Conservation (phyloP, 2,888 invertebrate genomes). For the Hypercompe scribonia region DNA sequence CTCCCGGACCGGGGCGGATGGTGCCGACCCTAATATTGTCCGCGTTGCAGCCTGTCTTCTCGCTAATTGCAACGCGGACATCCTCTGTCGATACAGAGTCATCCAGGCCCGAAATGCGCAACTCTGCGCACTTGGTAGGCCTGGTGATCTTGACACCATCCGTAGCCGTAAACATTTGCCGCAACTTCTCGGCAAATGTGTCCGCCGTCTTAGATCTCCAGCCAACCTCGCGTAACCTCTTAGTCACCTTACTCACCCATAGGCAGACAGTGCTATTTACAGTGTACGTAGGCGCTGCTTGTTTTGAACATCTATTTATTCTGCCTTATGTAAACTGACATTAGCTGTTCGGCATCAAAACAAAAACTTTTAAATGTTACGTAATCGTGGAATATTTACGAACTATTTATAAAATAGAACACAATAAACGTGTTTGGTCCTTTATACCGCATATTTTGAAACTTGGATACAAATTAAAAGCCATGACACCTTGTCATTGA, state of each 20-base stretch:
- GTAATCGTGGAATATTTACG: not conserved
- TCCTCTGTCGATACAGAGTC: too few species aligned
- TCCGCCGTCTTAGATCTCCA: too few species aligned
- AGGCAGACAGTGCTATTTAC: constrained; percentile 13
- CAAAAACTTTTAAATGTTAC: constrained; percentile 8
- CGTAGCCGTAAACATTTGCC: too few species aligned
- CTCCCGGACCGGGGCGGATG: too few species aligned
- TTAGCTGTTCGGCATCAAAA: constrained; percentile 19
- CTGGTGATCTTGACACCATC: too few species aligned
- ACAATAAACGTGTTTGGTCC: not conserved
- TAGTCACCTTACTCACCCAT: constrained; percentile 16
- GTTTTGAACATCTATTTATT: constrained; percentile 19
- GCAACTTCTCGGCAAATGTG: too few species aligned
- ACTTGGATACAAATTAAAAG: not conserved
- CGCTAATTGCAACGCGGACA: too few species aligned
- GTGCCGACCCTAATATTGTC: too few species aligned
- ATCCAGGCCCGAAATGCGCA: too few species aligned
- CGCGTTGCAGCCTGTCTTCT: too few species aligned
- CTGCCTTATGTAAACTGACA: constrained; percentile 19
- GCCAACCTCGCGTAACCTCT: constrained; percentile 2
- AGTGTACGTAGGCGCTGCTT: constrained; percentile 18
- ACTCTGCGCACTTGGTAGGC: too few species aligned
- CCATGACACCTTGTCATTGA: too few species aligned
- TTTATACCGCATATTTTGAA: not conserved
- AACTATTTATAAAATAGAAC: not conserved